A percentile compares a stretch with the other conserved stretches of the same genome.
Conservation (phyloP, 2,888 invertebrate genomes). For the Argynnis bischoffii region DNA sequence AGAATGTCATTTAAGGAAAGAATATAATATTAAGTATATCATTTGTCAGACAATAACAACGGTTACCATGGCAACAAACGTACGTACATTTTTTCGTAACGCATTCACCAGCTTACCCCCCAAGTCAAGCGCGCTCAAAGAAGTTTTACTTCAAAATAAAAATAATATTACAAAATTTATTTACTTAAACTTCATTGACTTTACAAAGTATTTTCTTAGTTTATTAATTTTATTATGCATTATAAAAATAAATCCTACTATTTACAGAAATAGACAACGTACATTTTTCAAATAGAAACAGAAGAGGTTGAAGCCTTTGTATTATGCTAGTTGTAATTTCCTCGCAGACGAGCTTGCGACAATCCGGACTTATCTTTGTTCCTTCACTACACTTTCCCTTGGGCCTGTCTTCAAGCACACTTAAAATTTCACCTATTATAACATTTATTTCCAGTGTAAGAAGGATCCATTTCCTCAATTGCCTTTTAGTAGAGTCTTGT, state of each 20-base stretch:
- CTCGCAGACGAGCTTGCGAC: slow-evolving; percentile 67
- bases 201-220: background rate
- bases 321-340: slow-evolving; percentile 72
- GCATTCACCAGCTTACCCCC: no score
- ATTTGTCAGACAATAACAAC: no score
- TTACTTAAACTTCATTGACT: no score
- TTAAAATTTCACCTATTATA: slow-evolving; percentile 38
- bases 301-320: slow-evolving; percentile 58
- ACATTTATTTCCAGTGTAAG: slow-evolving; percentile 39
- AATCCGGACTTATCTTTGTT: slow-evolving; percentile 78
- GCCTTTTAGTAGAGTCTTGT: slow-evolving; percentile 33
- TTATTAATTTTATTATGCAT: background rate
- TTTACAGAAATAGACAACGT: slow-evolving; percentile 38
- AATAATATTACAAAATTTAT: no score
- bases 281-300: slow-evolving; percentile 54
- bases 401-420: slow-evolving; percentile 54
- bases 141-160: no score
- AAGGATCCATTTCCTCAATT: slow-evolving; percentile 43
- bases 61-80: no score
- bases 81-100: no score
- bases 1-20: no score
- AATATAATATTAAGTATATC: no score
- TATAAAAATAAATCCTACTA: slow-evolving; percentile 15
- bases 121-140: no score
- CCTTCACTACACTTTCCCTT: slow-evolving; percentile 78